Base-by-base conservation (phyloP, 2,888 invertebrate genomes). In the Crocallis elinguaria region DNA sequence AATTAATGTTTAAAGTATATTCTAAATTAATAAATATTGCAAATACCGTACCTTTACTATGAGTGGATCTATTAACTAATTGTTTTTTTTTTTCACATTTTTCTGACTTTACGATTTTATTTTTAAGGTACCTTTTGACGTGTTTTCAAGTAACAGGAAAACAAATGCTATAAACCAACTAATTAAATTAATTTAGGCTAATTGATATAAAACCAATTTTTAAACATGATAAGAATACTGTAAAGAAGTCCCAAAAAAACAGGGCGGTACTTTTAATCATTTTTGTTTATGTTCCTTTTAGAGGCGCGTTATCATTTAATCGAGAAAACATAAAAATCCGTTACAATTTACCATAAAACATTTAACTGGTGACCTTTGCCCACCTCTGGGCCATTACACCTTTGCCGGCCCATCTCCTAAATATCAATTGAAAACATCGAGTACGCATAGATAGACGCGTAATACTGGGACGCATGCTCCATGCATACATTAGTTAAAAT, bases 391-490 rank as follows among this genome's bases (percentile, higher is more conserved):
- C 48, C 39, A 57, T 55, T 56, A 58, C 52, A 64, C 49, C 52
- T 49, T 39, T 52, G 32, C 52, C 35, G 19, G 37, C 49, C 49
- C 46, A 42, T 21, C 52, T 52, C 42, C 58, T 49, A 66, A 66
- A 60, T 66, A 71, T 71, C 64, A 67, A 68, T 67, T 55, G 61
- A 56, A 59, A 59, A 46, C 37, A 59, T 48, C 27, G 64, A 52
- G 3, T 30, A n/a, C 4, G 14, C 5, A 39, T 8, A 11, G 9
- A 13, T 30, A 43, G 25, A 50, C 19, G 33, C 11, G 36, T n/a
- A 37, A 42, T 2, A n/a, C 0, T 9, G 11, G 6, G 0, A 3
- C 13, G 3, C 11, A 7, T n/a, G 13, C 1, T 21, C 8, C 36
- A 21, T n/a, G 1, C 4, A 14, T 16, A 19, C 11, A 41, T 49